phyloP scores from a whole-genome alignment of 2,113 vertebrate genomes.

The Seriola quinqueradiata region DNA sequence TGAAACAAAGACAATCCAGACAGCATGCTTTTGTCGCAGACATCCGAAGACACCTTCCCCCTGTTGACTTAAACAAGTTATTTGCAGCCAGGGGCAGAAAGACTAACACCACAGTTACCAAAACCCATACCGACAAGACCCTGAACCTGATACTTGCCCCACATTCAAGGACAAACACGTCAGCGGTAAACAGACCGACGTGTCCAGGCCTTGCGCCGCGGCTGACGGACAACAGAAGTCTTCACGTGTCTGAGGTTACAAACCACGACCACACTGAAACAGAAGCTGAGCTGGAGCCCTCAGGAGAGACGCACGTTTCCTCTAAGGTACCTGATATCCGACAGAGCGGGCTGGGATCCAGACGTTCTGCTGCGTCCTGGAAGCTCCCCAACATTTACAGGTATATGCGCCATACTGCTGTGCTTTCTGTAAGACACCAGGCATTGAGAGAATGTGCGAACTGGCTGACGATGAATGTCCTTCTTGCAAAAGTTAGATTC shows the following conservation, averaged over 20 bases:
- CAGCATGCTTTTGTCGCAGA: neutral
- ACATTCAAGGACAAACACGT: conserved; percentile 40
- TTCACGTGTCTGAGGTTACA: conserved; percentile 56
- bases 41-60: conserved; percentile 29
- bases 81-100: neutral
- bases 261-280: conserved; percentile 49
- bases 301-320: conserved; percentile 39
- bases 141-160: conserved; percentile 34
- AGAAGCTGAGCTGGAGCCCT: conserved; percentile 23
- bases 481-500: no score
- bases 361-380: neutral
- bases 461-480: no score
- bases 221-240: conserved; percentile 21
- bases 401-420: conserved; percentile 12
- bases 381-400: conserved; percentile 65
- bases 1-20: conserved; percentile 11
- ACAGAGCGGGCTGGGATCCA: conserved; percentile 3
- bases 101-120: neutral
- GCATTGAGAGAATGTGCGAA: no score
- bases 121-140: neutral
- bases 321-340: conserved; percentile 30
- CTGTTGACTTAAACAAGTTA: conserved; percentile 19
- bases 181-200: conserved; percentile 21
- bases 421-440: neutral
- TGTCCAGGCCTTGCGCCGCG: conserved; percentile 11